Evolutionary conservation across 2,888 invertebrate genomes (phyloP).

Genomic region (Chrysodeixis includens): DNA sequence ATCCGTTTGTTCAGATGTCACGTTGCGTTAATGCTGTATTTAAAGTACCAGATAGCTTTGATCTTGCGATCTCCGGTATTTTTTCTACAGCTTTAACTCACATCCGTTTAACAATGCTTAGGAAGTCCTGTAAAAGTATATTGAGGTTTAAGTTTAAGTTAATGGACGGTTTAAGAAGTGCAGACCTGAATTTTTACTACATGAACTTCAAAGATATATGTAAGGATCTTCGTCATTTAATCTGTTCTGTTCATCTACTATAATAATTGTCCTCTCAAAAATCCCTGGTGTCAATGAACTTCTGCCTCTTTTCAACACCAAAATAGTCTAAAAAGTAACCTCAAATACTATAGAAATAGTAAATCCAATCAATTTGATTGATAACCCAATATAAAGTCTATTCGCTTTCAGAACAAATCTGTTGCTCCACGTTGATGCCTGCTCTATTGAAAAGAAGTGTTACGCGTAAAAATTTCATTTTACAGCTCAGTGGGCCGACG

Average conservation of each 20-base stretch:
- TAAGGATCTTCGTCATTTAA: no score
- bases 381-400: conserved; percentile 10
- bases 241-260: no score
- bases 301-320: neutral
- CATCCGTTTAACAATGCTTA: no score
- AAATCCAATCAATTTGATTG: conserved; percentile 12
- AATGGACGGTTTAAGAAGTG: no score
- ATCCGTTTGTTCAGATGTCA: neutral
- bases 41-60: neutral
- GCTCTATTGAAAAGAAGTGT: conserved; percentile 17
- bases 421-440: conserved; percentile 6
- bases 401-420: conserved; percentile 9
- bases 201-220: no score
- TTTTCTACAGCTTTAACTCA: neutral
- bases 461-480: conserved; percentile 33
- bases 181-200: no score
- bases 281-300: no score
- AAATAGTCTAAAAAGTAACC: neutral
- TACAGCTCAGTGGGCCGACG: conserved; percentile 33
- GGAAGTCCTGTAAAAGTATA: no score
- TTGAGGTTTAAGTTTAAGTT: no score
- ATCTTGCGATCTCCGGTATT: neutral
- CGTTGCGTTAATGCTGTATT: neutral
- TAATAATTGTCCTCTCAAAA: no score
- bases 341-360: conserved; percentile 1